These are phyloP conservation scores for Zeus faber DNA, from an alignment of 2,113 vertebrate genomes.

Conservation along the genomic window DNA sequence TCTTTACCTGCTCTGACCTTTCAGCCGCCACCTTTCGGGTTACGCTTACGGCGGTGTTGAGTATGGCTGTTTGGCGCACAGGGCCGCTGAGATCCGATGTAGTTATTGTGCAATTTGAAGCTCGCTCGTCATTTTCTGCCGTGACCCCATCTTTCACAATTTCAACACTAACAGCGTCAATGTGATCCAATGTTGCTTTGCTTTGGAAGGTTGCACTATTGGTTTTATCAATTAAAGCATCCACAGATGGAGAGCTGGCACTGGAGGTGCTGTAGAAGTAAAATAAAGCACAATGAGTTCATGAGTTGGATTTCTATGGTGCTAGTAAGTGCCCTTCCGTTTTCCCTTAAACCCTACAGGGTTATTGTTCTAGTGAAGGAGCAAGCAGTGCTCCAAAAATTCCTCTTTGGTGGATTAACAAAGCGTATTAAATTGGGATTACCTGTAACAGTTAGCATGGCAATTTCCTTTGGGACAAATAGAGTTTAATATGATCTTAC, in stretches of 20 bases:
- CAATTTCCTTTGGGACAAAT: too few species aligned
- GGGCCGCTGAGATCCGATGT: not conserved
- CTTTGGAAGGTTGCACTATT: not conserved
- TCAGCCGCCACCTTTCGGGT: not conserved
- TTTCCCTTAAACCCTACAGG: too few species aligned
- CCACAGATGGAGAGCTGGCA: not conserved
- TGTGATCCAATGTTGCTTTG: not conserved
- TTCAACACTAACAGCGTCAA: not conserved
- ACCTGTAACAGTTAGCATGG: too few species aligned
- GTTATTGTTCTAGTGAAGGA: too few species aligned
- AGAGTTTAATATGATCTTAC: too few species aligned
- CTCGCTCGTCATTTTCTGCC: not conserved
- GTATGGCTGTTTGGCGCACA: not conserved
- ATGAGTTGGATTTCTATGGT: too few species aligned
- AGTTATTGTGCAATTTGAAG: not conserved
- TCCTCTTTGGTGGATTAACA: too few species aligned
- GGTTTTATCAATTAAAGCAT: not conserved
- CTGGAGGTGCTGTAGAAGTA: constrained; percentile 22
- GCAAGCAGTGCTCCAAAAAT: too few species aligned
- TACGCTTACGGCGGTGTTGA: not conserved
- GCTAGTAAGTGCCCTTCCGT: too few species aligned
- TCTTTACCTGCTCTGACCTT: not conserved
- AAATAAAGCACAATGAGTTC: not conserved
- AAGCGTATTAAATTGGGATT: too few species aligned
- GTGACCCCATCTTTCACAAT: not conserved